Percentiles rank a stretch among this genome's conserved stretches.
Evolutionary conservation across 1,140 invertebrate species (phyloP).

Genomic region (Rhopalosiphum maidis): DNA sequence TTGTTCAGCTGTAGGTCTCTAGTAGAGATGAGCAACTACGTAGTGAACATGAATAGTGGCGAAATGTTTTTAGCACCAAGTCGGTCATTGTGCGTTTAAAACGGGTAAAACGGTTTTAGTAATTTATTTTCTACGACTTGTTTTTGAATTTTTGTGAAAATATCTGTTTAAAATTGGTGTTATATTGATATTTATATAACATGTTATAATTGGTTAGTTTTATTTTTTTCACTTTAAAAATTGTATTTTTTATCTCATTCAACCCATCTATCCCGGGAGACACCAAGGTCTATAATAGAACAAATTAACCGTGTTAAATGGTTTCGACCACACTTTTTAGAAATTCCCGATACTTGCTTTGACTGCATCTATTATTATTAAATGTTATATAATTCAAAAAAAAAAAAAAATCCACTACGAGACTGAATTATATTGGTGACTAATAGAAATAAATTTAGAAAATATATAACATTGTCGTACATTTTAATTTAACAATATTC

Average conservation of each 20-base stretch:
- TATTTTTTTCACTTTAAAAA: not conserved
- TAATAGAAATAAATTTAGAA: not conserved
- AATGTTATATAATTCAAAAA: not conserved
- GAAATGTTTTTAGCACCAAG: accelerated
- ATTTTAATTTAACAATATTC: not conserved
- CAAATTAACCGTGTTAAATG: not conserved
- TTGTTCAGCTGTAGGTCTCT: not conserved
- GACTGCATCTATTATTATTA: not conserved
- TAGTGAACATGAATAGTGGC: not conserved
- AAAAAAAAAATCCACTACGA: not conserved
- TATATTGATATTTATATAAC: too few species aligned
- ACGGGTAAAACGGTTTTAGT: not conserved
- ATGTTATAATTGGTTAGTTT: not conserved
- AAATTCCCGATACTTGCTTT: not conserved
- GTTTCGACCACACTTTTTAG: not conserved
- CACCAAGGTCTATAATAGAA: not conserved
- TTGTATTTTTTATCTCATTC: not conserved
- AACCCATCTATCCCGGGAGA: not conserved
- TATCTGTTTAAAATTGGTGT: too few species aligned
- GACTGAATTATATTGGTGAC: not conserved
- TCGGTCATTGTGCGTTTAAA: not conserved
- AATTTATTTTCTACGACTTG: not conserved
- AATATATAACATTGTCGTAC: not conserved
- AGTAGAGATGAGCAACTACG: not conserved
- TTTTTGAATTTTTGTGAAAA: not conserved